These are phyloP conservation scores for Strix aluco DNA, from an alignment of 2,113 vertebrate species.

Conservation along the genomic window DNA sequence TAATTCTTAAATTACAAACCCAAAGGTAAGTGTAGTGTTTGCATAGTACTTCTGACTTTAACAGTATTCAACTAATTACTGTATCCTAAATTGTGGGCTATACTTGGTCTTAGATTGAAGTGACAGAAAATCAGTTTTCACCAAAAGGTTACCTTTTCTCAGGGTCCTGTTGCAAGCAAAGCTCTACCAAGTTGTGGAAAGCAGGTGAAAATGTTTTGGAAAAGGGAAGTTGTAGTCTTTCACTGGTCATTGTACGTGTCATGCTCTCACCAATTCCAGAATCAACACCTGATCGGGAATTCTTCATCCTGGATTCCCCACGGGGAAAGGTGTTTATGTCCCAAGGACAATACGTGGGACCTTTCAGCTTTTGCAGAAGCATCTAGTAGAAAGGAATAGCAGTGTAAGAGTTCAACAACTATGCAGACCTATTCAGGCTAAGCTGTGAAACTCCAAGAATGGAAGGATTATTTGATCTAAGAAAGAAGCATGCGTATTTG, in stretches of 20 bases:
- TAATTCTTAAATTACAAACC: neutral
- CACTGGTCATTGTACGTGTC: slow-evolving; percentile 83
- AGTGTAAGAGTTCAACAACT: neutral
- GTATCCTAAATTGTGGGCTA: neutral
- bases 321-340: slow-evolving; percentile 81
- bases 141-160: slow-evolving; percentile 80
- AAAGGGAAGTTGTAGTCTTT: slow-evolving; percentile 84
- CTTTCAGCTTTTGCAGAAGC: slow-evolving; percentile 94
- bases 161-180: slow-evolving; percentile 93
- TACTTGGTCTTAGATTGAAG: neutral
- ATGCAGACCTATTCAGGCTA: neutral
- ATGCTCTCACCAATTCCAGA: slow-evolving; percentile 94
- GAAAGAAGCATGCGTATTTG: neutral
- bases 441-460: neutral
- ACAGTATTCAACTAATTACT: neutral
- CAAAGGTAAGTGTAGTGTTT: neutral
- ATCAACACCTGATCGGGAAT: slow-evolving; percentile 90
- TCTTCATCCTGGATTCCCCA: slow-evolving; percentile 88
- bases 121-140: neutral
- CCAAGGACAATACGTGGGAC: slow-evolving; percentile 85
- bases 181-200: slow-evolving; percentile 90
- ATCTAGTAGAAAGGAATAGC: slow-evolving; percentile 76
- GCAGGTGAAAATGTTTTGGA: slow-evolving; percentile 92
- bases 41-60: neutral
- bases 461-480: neutral